Evolutionary conservation across 2,113 vertebrate genomes (phyloP).

Genomic region (Sorex fumeus): DNA sequence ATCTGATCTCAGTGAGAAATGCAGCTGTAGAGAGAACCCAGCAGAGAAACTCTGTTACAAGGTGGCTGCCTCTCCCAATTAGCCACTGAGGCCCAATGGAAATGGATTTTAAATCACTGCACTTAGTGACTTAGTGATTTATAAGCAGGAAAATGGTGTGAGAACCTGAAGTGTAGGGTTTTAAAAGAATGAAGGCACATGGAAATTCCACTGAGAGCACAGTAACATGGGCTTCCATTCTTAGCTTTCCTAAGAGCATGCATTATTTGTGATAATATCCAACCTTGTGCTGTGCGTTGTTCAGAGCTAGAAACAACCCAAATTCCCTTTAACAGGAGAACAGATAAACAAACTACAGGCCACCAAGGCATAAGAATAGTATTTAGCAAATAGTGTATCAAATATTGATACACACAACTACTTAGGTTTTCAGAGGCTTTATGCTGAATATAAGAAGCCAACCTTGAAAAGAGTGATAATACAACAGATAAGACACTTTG

Average conservation of each 20-base stretch:
- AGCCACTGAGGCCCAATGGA: constrained; percentile 6
- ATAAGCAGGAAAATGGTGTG: constrained; percentile 1
- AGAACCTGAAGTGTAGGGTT: not conserved
- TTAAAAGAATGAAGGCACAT: not conserved
- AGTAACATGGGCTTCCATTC: not conserved
- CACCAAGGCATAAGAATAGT: not conserved
- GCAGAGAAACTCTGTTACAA: not conserved
- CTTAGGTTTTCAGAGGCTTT: not conserved
- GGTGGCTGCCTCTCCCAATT: not conserved
- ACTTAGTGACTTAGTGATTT: not conserved
- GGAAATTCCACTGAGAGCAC: not conserved
- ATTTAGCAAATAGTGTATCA: not conserved
- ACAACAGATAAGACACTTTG: not conserved
- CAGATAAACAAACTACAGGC: not conserved
- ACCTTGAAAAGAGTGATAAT: not conserved
- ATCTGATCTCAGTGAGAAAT: not conserved
- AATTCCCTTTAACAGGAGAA: not conserved
- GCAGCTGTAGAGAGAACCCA: not conserved
- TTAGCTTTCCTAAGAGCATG: not conserved
- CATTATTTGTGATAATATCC: not conserved
- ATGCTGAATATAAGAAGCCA: not conserved
- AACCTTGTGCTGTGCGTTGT: not conserved
- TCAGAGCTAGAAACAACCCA: constrained; percentile 9
- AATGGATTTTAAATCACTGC: constrained; percentile 4
- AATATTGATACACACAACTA: not conserved